Base-by-base conservation (phyloP, 2,797 vertebrate genomes). In the Staurois parvus region DNA sequence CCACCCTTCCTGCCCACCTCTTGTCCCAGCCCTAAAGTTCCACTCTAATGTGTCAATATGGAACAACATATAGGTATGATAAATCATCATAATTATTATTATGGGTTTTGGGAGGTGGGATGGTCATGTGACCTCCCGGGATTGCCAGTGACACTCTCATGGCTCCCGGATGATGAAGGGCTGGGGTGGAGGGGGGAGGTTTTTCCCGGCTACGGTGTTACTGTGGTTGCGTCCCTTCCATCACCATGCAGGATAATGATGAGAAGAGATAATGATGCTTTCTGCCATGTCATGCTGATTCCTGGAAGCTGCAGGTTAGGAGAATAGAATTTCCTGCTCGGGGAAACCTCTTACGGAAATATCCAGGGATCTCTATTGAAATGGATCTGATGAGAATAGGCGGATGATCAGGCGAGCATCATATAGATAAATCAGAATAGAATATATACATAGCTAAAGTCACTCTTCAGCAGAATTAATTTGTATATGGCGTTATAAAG, bases 341-440 rank as follows among this genome's bases (percentile, higher is more conserved):
- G n/a, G 73, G 74, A 24, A 76, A 26, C 6, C 28, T 29, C 48
- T 76, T 26, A 28, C 73, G 64, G 81, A 67, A 83, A 83, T 83
- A 21, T 12, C 29, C 64, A 7, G 17, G 7, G 9, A 7, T 15
- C 2, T 15, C 28, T 19, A 45, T 30, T 21, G 56, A 19, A 28
- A 15, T 6, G 59, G 7, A 4, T 26, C 9, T 64, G 59, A 19
- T 52, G 28, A 4, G 0, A 3, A 13, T 0, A 42, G n/a, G 0
- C n/a, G 59, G 76, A 19, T 42, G n/a, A 64, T 64, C 76, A 67
- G 59, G 59, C 11, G 59, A 69, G 28, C 13, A 13, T 32, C 3
- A 17, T 32, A 69, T 21, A 32, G 15, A 32, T 69, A 4, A 52
- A 52, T 52, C 4, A 52, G 19, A 15, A 17, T 19, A 52, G 19